Conservation (phyloP, 2,888 invertebrate genomes). For the Teleogryllus oceanicus region DNA sequence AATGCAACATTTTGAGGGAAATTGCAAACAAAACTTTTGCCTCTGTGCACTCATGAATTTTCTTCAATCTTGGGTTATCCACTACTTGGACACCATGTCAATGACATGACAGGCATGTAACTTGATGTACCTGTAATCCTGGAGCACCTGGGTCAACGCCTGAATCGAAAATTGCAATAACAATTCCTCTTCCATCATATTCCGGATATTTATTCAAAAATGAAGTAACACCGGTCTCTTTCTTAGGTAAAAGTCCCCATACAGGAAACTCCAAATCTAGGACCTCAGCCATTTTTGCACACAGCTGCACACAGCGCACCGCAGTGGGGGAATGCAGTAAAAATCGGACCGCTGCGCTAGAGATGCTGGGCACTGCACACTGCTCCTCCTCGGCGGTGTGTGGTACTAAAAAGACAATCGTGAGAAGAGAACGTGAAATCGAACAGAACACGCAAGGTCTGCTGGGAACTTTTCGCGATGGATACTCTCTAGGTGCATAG, state of each 20-base stretch:
- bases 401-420: neutral
- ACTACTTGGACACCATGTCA: constrained; percentile 19
- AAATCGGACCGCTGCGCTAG: neutral
- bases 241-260: constrained; percentile 85
- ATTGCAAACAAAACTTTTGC: too few relatives aligned
- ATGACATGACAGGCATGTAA: constrained; percentile 27
- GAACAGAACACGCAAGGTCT: too few relatives aligned
- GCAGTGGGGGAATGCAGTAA: neutral
- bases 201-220: constrained; percentile 85
- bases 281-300: constrained; percentile 45
- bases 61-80: neutral
- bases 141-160: constrained; percentile 96
- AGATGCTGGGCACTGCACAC: neutral
- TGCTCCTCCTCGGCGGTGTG: neutral
- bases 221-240: constrained; percentile 84
- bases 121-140: constrained; percentile 74
- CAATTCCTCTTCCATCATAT: constrained; percentile 86
- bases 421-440: too few relatives aligned
- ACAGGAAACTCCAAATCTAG: constrained; percentile 67
- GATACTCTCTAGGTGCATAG: too few relatives aligned
- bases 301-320: constrained; percentile 3
- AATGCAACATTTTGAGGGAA: too few relatives aligned
- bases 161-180: constrained; percentile 95
- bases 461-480: too few relatives aligned
- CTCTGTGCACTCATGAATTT: too few relatives aligned